Base-by-base conservation (phyloP, 2,797 vertebrate species). In the Karalla daura region DNA sequence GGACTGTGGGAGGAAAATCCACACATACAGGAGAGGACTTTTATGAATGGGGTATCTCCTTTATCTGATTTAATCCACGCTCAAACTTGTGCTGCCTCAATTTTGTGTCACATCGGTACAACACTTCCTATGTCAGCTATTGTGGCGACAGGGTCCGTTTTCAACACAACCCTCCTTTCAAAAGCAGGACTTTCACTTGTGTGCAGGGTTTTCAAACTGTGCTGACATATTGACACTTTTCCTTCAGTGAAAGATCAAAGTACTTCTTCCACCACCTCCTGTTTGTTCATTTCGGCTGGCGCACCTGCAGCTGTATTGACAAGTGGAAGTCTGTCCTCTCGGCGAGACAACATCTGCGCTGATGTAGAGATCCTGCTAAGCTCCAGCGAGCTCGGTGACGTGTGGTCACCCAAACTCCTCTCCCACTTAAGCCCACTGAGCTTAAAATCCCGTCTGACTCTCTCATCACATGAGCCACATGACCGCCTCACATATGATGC, bases 351-450 rank as follows among this genome's bases (percentile, higher is more conserved):
- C 73, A 65, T 78, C 45, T 70, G 71, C 60, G 53, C 58, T 64
- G 62, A 80, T 81, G 62, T 13, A 60, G 47, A 69, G 62, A 83
- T 86, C 69, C 68, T 21, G 65, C 67, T 50, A 72, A 73, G 76
- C 60, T 25, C 67, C 58, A 74, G 23, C 54, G 49, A 66, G 46
- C 67, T 69, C 11, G 44, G 18, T 41, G 40, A 76, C 59, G 70
- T 67, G 51, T 67, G 61, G 67, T 76, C 80, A 77, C 52, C 66
- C 24, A 61, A 63, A 58, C 47, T 36, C 56, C 35, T 66, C 70
- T 81, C 54, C 27, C 45, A 39, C 30, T 69, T 46, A 65, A 75
- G 49, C 49, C 44, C 20, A 18, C n/a, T n/a, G 35, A 70, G 63
- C 54, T 37, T 12, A 1, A 77, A 56, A 81, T 49, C 25, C 59